phyloP scores from a whole-genome alignment of 2,113 vertebrate genomes.

The Benitochromis conjunctus region DNA sequence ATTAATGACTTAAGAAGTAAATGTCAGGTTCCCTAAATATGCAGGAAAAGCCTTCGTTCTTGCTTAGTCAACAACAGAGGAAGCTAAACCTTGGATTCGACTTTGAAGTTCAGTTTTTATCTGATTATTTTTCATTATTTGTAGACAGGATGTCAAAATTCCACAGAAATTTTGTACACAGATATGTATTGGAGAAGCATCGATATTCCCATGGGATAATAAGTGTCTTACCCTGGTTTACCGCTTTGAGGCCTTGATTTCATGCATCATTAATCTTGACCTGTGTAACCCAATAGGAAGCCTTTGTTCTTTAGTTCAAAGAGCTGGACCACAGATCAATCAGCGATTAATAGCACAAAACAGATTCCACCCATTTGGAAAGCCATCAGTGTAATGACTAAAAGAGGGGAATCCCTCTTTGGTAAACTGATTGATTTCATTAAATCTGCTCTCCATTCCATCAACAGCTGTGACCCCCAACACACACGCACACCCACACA shows the following conservation, averaged over 20 bases:
- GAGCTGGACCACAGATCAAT: constrained; percentile 46
- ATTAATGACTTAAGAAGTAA: neutral
- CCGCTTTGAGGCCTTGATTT: constrained; percentile 32
- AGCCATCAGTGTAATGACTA: constrained; percentile 33
- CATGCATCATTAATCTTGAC: constrained; percentile 56
- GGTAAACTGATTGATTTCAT: constrained; percentile 32
- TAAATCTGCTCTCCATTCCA: neutral
- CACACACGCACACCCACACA: too few relatives aligned
- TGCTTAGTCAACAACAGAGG: neutral
- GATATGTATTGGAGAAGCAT: neutral
- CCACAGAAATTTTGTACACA: neutral
- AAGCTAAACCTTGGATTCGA: neutral
- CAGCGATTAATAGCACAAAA: constrained; percentile 26
- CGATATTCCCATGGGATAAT: constrained; percentile 1
- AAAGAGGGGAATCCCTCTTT: constrained; percentile 13
- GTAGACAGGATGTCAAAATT: neutral
- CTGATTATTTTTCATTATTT: neutral
- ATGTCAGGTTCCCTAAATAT: neutral
- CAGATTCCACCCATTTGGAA: constrained; percentile 10
- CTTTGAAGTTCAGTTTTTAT: constrained; percentile 10
- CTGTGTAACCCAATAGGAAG: constrained; percentile 53
- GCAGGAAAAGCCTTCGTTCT: neutral
- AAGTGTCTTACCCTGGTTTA: neutral
- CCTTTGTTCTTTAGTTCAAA: constrained; percentile 59
- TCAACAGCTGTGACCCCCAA: neutral